phyloP scores from a whole-genome alignment of 2,888 invertebrate species.

The Caenorhabditis sp. region DNA sequence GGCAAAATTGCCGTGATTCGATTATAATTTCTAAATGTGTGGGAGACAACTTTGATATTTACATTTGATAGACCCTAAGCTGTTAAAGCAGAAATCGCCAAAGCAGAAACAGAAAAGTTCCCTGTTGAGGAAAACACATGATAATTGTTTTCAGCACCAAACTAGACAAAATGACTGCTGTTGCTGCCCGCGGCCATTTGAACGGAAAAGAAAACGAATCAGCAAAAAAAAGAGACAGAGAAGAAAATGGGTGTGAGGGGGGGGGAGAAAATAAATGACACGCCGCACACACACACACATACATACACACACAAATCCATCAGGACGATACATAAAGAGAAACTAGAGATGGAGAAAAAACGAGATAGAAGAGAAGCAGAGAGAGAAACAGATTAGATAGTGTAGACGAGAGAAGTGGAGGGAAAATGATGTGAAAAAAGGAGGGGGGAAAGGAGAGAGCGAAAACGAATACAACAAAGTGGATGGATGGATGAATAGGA shows the following conservation, averaged over 20 bases:
- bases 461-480: slow-evolving; percentile 1
- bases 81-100: no score
- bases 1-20: no score
- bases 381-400: background rate
- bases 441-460: background rate
- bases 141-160: background rate
- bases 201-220: background rate
- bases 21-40: no score
- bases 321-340: background rate
- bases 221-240: background rate
- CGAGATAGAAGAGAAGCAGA: background rate
- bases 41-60: no score
- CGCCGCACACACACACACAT: background rate
- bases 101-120: no score
- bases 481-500: background rate
- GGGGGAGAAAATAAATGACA: background rate
- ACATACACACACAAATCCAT: no score
- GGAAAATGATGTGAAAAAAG: background rate
- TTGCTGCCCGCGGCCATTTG: background rate
- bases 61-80: no score
- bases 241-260: background rate
- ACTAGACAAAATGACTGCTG: background rate
- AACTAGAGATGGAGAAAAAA: background rate
- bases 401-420: background rate
- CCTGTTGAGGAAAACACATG: no score